phyloP scores from a whole-genome alignment of 1,140 invertebrate genomes.

The Microplitis demolitor region DNA sequence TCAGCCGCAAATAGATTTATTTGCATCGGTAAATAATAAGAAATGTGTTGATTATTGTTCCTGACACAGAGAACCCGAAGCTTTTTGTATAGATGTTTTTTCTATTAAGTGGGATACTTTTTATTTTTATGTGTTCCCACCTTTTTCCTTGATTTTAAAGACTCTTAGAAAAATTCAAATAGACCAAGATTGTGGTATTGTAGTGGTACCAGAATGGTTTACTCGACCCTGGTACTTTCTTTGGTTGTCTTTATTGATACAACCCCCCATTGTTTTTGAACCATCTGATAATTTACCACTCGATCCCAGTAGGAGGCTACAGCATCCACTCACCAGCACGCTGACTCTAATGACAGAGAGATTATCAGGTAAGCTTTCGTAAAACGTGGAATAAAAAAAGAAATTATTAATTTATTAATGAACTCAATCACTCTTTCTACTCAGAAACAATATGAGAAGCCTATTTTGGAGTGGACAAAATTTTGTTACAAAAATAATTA shows the following conservation, averaged over 20 bases:
- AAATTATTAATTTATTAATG: neutral
- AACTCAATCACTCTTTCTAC: neutral
- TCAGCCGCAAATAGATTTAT: slow-evolving; percentile 35
- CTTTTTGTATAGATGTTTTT: slow-evolving; percentile 22
- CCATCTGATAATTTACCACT: slow-evolving; percentile 2
- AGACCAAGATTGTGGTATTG: slow-evolving; percentile 31
- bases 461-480: neutral
- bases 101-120: slow-evolving; percentile 15
- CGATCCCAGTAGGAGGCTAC: neutral
- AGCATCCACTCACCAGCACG: neutral
- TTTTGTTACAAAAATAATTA: slow-evolving; percentile 1
- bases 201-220: slow-evolving; percentile 35
- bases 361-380: slow-evolving; percentile 11
- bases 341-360: neutral
- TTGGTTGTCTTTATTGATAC: slow-evolving; percentile 20
- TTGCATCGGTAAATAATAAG: slow-evolving; percentile 33
- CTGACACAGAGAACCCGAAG: slow-evolving; percentile 35
- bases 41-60: slow-evolving; percentile 38
- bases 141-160: slow-evolving; percentile 28
- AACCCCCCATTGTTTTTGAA: slow-evolving; percentile 18
- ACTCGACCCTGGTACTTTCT: slow-evolving; percentile 32
- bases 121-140: slow-evolving; percentile 32
- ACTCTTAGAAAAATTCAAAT: slow-evolving; percentile 22
- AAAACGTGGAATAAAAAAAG: neutral
- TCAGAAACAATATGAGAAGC: too few species aligned